These are phyloP conservation scores for Furcula furcula DNA, from an alignment of 2,888 invertebrate genomes.

Conservation along the genomic window DNA sequence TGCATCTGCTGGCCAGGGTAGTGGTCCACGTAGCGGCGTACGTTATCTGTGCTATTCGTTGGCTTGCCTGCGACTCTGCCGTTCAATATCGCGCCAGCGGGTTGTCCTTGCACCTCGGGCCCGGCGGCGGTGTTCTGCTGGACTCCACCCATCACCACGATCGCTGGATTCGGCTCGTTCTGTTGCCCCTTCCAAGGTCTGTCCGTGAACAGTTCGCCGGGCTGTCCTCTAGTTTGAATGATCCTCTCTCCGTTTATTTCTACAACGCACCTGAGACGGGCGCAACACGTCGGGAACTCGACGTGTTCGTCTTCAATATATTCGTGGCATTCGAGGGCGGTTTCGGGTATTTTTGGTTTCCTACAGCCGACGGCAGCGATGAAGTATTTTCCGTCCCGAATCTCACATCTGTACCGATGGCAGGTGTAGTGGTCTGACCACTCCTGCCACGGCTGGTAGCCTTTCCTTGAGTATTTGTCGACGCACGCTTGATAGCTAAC, in stretches of 20 bases:
- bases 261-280: constrained; percentile 69
- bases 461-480: constrained; percentile 77
- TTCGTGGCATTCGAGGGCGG: constrained; percentile 74
- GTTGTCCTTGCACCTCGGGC: constrained; percentile 62
- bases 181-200: constrained; percentile 77
- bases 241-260: constrained; percentile 73
- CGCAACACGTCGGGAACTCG: constrained; percentile 75
- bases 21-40: constrained; percentile 70
- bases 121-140: constrained; percentile 61
- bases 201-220: constrained; percentile 74
- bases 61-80: constrained; percentile 77
- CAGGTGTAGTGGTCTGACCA: constrained; percentile 78
- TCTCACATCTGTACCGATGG: constrained; percentile 72
- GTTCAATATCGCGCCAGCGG: constrained; percentile 69
- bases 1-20: constrained; percentile 74
- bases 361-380: constrained; percentile 76
- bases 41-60: constrained; percentile 75
- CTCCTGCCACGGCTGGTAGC: constrained; percentile 77
- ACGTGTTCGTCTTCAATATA: constrained; percentile 78
- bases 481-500: constrained; percentile 76
- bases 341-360: constrained; percentile 76
- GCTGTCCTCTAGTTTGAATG: constrained; percentile 73
- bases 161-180: constrained; percentile 70
- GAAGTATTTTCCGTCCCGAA: constrained; percentile 74
- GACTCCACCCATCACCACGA: constrained; percentile 66